Percentiles rank a stretch among this genome's conserved stretches.
Evolutionary conservation across 2,888 invertebrate species (phyloP).

Genomic region (Cheilosia vernalis): DNA sequence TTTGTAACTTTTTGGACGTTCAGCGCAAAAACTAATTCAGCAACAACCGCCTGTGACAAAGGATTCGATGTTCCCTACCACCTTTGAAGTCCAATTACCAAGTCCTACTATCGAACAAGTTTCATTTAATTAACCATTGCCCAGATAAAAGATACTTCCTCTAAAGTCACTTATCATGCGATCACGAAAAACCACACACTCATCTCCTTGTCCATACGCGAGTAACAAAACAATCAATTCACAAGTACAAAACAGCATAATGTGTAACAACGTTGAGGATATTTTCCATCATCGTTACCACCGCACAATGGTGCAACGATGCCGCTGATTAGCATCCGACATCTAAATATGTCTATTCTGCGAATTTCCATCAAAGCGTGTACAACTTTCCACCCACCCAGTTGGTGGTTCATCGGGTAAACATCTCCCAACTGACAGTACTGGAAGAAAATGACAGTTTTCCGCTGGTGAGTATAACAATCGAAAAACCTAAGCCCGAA

Average conservation of each 20-base stretch:
- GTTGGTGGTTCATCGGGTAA: slow-evolving; percentile 20
- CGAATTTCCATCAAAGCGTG: slow-evolving; percentile 14
- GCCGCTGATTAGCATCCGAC: slow-evolving; percentile 38
- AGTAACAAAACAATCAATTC: slow-evolving; percentile 23
- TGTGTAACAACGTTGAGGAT: background rate
- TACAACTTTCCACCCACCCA: background rate
- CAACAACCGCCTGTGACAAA: no score
- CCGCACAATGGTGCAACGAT: background rate
- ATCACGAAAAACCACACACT: slow-evolving; percentile 1
- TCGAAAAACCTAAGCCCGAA: slow-evolving; percentile 25
- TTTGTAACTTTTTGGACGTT: no score
- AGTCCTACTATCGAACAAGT: no score
- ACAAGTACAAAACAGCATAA: background rate
- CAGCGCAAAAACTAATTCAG: no score
- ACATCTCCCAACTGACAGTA: slow-evolving; percentile 10
- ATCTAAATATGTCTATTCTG: slow-evolving; percentile 23
- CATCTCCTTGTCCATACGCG: no score
- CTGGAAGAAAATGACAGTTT: slow-evolving; percentile 27
- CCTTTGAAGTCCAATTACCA: no score
- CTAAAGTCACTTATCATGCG: no score
- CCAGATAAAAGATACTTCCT: background rate
- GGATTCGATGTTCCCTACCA: no score
- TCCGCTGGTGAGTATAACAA: slow-evolving; percentile 21
- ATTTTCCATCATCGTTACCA: background rate
- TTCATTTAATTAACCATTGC: background rate